phyloP scores from a whole-genome alignment of 2,113 vertebrate species.

The Phylloscopus trochilus region DNA sequence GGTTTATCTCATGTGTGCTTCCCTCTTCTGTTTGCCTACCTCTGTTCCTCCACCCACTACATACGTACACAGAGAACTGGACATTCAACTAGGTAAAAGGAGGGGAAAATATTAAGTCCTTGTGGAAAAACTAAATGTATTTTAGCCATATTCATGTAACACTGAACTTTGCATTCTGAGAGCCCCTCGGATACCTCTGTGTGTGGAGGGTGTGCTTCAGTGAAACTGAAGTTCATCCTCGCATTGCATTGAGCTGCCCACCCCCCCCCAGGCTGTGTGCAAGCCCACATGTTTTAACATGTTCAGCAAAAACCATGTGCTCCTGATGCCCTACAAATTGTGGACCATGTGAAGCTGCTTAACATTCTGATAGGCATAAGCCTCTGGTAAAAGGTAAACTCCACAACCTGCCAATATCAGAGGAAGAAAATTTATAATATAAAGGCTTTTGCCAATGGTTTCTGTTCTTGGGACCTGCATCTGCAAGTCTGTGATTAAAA shows the following conservation, averaged over 20 bases:
- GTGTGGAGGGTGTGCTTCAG: background rate
- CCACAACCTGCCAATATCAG: background rate
- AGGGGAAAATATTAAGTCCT: background rate
- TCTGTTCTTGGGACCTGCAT: background rate
- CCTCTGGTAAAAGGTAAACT: background rate
- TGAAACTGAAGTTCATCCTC: background rate
- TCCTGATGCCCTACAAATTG: fast-evolving
- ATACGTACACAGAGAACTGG: background rate
- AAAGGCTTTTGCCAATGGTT: background rate
- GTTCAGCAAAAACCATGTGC: background rate
- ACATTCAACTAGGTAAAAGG: background rate
- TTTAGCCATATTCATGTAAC: background rate
- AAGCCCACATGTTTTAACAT: fast-evolving
- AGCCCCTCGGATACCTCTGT: background rate
- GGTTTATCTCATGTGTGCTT: background rate
- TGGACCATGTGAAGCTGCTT: background rate
- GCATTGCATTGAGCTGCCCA: background rate
- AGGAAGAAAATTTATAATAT: background rate
- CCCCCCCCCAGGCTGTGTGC: background rate
- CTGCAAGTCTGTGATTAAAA: background rate
- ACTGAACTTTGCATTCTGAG: background rate
- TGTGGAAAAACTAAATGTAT: background rate
- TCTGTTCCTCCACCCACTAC: background rate
- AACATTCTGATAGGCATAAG: background rate
- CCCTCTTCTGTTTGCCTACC: background rate